Conservation (phyloP, 2,797 vertebrate species). For the Euphonia xanthogaster region DNA sequence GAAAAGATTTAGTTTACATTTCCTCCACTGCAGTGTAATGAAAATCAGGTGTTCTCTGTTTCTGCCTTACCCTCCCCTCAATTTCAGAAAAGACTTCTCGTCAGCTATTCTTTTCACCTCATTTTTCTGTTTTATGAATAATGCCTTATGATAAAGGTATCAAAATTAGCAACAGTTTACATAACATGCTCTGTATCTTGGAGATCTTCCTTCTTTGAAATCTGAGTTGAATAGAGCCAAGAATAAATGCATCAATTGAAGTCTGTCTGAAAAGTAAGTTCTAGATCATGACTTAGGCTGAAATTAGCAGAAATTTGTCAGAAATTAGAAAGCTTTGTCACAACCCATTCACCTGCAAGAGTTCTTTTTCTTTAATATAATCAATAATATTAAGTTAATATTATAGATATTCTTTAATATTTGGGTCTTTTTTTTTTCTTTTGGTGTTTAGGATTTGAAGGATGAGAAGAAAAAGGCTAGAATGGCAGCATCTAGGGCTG, state of each 20-base stretch:
- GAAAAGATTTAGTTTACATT: background rate
- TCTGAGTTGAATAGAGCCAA: background rate
- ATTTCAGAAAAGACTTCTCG: background rate
- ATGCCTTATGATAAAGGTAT: background rate
- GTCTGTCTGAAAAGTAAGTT: background rate
- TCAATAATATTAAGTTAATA: background rate
- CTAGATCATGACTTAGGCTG: background rate
- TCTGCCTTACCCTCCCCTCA: background rate
- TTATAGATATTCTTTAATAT: background rate
- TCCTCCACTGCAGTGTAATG: background rate
- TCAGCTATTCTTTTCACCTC: background rate
- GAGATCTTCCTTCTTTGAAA: background rate
- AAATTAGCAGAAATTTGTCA: conserved; percentile 3
- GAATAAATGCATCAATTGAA: conserved; percentile 23
- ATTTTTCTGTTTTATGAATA: background rate
- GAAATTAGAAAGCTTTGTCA: background rate
- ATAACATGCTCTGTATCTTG: background rate
- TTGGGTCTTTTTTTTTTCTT: background rate
- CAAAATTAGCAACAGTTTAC: conserved; percentile 18
- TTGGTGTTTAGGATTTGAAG: conserved; percentile 87
- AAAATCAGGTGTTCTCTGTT: background rate
- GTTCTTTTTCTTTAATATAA: background rate
- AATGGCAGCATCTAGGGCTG: conserved; percentile 94
- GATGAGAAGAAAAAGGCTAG: conserved; percentile 97
- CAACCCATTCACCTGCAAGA: background rate